A percentile compares a stretch with the other conserved stretches of the same genome.
Evolutionary conservation across 2,797 vertebrate genomes (phyloP).

Genomic region (Scleropages formosus): DNA sequence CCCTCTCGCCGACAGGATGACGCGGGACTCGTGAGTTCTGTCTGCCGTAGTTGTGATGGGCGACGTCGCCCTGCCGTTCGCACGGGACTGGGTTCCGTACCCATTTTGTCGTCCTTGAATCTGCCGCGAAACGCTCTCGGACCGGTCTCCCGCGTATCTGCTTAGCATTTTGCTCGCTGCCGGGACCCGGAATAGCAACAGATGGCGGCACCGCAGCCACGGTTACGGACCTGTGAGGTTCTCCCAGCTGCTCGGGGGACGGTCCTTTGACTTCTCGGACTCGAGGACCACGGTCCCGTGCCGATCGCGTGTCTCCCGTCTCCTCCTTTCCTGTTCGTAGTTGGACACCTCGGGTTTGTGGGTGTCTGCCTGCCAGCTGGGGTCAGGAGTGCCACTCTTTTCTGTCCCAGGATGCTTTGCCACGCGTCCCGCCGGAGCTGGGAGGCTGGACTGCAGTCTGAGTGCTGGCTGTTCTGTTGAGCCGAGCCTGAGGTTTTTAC

Average conservation of each 20-base stretch:
- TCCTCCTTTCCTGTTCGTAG: background rate
- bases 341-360: background rate
- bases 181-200: conserved; percentile 6
- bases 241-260: background rate
- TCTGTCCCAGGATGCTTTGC: too few species aligned
- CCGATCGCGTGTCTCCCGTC: background rate
- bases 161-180: background rate
- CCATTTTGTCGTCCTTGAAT: background rate
- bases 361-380: too few species aligned
- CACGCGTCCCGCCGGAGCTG: too few species aligned
- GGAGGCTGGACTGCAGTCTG: too few species aligned
- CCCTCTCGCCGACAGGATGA: conserved; percentile 36
- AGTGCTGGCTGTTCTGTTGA: too few species aligned
- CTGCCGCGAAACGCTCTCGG: background rate
- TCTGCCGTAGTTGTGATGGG: background rate
- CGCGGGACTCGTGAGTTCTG: conserved; percentile 49
- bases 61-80: conserved; percentile 2
- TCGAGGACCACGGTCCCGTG: background rate
- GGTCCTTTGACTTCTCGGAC: background rate
- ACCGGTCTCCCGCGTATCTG: background rate
- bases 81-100: background rate
- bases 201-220: background rate
- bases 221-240: background rate
- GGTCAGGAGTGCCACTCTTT: too few species aligned
- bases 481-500: too few species aligned